A percentile compares a stretch with the other conserved stretches of the same genome.
phyloP scores from a whole-genome alignment of 2,888 invertebrate species.

The Cheilosia variabilis region DNA sequence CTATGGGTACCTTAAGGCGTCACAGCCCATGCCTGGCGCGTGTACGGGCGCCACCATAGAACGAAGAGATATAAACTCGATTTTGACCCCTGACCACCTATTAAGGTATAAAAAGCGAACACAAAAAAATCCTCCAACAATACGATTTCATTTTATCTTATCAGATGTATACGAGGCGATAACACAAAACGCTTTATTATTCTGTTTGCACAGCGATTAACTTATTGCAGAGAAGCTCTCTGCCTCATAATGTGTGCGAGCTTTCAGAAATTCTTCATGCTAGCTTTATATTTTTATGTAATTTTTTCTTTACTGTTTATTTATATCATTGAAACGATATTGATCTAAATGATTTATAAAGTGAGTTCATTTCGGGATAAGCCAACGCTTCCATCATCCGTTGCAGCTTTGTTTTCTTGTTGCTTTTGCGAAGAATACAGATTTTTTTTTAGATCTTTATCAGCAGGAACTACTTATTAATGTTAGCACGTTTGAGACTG shows the following conservation, averaged over 20 bases:
- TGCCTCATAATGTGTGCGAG: background rate
- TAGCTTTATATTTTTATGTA: background rate
- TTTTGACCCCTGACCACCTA: background rate
- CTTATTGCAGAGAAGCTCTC: conserved; percentile 9
- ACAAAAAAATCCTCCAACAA: background rate
- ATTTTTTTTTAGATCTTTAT: no score
- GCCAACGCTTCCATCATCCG: background rate
- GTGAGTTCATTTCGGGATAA: background rate
- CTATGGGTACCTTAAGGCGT: no score
- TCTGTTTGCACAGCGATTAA: conserved; percentile 39
- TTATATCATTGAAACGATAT: background rate
- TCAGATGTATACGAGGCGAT: conserved; percentile 31
- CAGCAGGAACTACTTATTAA: no score
- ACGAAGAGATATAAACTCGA: background rate
- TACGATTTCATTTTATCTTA: conserved; percentile 26
- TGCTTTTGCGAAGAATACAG: no score
- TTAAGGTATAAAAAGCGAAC: background rate
- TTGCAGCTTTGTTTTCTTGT: background rate
- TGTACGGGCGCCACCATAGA: background rate
- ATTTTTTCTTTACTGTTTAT: background rate
- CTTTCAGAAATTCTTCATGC: background rate
- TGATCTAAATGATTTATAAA: conserved; percentile 6
- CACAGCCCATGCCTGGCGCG: background rate
- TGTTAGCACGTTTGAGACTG: no score
- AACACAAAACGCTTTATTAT: conserved; percentile 1